Percentiles rank a stretch among this genome's conserved stretches.
These are phyloP conservation scores for Smutsia temminckii DNA, from an alignment of 2,797 vertebrate genomes.

Conservation along the genomic window DNA sequence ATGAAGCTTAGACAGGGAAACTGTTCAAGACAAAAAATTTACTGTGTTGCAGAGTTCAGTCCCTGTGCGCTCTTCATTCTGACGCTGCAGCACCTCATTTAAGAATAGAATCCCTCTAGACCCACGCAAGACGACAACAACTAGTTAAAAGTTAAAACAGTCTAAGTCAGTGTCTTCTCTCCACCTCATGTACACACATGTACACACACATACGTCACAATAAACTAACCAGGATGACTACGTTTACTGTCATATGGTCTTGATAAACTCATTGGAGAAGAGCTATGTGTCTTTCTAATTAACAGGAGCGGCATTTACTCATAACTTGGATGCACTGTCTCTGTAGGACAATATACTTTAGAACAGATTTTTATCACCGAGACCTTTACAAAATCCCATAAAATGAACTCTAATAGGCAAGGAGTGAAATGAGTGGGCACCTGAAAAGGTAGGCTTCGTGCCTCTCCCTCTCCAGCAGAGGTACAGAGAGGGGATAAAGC, in stretches of 20 bases:
- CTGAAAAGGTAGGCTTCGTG: not conserved
- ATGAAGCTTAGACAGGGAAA: not conserved
- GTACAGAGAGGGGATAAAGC: not conserved
- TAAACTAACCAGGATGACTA: not conserved
- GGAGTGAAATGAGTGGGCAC: constrained; percentile 50
- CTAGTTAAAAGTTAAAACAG: constrained; percentile 16
- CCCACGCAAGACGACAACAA: constrained; percentile 4
- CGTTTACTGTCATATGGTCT: not conserved
- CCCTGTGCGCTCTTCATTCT: not conserved
- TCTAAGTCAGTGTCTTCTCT: not conserved
- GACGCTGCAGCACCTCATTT: not conserved
- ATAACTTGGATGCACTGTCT: not conserved
- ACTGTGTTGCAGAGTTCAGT: not conserved
- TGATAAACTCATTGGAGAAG: not conserved
- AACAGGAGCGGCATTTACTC: not conserved
- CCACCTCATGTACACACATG: accelerated
- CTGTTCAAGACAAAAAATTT: not conserved
- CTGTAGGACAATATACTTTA: not conserved
- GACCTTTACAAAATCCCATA: constrained; percentile 7
- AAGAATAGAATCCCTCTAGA: not conserved
- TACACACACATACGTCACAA: not conserved
- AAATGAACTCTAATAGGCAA: constrained; percentile 32
- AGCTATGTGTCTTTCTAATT: not conserved
- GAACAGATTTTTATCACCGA: constrained; percentile 4
- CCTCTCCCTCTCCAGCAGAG: not conserved